phyloP scores from a whole-genome alignment of 2,888 invertebrate genomes.

The Orthonychiurus folsomi region DNA sequence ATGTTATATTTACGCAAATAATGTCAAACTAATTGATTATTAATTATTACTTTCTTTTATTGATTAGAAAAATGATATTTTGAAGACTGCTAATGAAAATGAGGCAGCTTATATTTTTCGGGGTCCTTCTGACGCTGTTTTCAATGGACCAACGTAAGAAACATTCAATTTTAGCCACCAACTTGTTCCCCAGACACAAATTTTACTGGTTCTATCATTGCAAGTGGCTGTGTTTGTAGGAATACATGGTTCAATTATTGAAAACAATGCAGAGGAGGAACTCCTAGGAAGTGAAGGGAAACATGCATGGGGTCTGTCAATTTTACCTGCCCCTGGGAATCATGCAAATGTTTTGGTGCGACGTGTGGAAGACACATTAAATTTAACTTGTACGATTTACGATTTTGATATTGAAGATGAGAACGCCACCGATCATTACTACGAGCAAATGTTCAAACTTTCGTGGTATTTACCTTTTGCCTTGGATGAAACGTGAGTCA shows the following conservation, averaged over 20 bases:
- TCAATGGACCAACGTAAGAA: too few relatives aligned
- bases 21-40: too few relatives aligned
- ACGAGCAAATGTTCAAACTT: conserved; percentile 24
- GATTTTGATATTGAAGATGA: conserved; percentile 13
- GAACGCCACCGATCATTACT: conserved; percentile 14
- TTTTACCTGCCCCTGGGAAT: conserved; percentile 22
- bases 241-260: conserved; percentile 5
- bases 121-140: too few relatives aligned
- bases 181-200: too few relatives aligned
- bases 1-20: too few relatives aligned
- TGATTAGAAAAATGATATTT: too few relatives aligned
- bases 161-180: too few relatives aligned
- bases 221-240: too few relatives aligned
- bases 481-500: conserved; percentile 27
- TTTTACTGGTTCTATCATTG: too few relatives aligned
- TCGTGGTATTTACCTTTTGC: conserved; percentile 30
- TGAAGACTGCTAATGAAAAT: too few relatives aligned
- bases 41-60: too few relatives aligned
- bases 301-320: conserved; percentile 21
- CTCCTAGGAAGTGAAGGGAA: not conserved
- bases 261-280: not conserved
- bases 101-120: too few relatives aligned
- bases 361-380: conserved; percentile 27
- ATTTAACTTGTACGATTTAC: conserved; percentile 27
- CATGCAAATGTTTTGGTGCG: conserved; percentile 22